Evolutionary conservation across 2,797 vertebrate species (phyloP).

Genomic region (Zalophus californianus): DNA sequence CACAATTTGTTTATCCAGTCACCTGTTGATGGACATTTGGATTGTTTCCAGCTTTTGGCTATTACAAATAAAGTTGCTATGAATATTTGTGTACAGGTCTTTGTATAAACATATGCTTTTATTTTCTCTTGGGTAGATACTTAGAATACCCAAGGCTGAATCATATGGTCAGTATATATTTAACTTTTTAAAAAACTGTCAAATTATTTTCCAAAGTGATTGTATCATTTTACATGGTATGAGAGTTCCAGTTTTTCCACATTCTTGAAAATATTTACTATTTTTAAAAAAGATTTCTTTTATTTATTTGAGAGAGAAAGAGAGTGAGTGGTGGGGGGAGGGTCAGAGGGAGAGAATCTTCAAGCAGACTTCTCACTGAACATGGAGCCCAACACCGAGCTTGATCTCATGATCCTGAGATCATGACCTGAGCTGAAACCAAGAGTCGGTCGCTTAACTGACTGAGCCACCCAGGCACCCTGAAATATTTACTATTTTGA

Average conservation of each 20-base stretch:
- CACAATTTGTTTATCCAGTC: background rate
- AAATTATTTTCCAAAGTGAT: conserved; percentile 26
- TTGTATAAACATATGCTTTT: background rate
- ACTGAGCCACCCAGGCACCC: background rate
- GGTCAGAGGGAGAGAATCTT: background rate
- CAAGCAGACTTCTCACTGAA: background rate
- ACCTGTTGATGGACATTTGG: background rate
- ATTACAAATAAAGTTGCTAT: background rate
- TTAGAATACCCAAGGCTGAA: background rate
- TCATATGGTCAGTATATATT: background rate
- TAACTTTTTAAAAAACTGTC: background rate
- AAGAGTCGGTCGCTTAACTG: background rate
- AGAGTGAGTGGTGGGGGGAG: background rate
- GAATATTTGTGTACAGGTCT: background rate
- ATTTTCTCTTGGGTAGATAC: background rate
- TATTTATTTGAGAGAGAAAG: background rate
- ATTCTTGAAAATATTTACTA: conserved; percentile 41
- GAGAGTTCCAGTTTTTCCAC: background rate
- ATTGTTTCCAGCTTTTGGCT: background rate
- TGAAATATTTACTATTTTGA: background rate
- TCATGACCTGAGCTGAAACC: background rate
- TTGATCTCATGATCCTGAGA: background rate
- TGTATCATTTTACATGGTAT: background rate
- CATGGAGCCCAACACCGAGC: background rate
- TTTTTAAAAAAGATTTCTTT: background rate